Percentiles rank a stretch among this genome's conserved stretches.
Conservation (phyloP, 2,888 invertebrate species). For the Xanthia icteritia region DNA sequence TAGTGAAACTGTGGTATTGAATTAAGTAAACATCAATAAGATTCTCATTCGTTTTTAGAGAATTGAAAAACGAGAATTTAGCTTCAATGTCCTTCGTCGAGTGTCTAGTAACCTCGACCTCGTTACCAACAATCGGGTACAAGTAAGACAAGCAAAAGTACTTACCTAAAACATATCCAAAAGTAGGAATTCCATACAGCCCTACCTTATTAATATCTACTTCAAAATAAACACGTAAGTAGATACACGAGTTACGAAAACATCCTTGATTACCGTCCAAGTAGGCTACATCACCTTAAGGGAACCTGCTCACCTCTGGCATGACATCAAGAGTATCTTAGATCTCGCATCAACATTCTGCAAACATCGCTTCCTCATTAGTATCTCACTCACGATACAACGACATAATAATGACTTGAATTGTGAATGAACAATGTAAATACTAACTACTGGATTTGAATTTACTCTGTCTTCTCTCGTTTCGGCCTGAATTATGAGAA, state of each 20-base stretch:
- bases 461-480: background rate
- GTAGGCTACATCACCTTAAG: constrained; percentile 39
- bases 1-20: background rate
- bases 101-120: background rate
- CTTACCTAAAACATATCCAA: background rate
- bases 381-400: constrained; percentile 62
- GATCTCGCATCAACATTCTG: constrained; percentile 59
- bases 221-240: constrained; percentile 14
- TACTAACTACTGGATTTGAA: constrained; percentile 24
- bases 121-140: background rate
- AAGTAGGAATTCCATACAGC: background rate
- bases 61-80: background rate
- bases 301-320: constrained; percentile 66
- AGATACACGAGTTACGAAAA: constrained; percentile 11
- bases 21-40: background rate
- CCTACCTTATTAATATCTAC: background rate
- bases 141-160: no score
- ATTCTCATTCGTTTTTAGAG: background rate
- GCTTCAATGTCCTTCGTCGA: no score
- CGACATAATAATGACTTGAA: constrained; percentile 66
- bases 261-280: constrained; percentile 50
- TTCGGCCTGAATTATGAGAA: background rate
- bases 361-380: constrained; percentile 71
- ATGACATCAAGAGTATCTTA: constrained; percentile 56
- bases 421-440: constrained; percentile 61